These are phyloP conservation scores for Toxonevra muliebris DNA, from an alignment of 2,888 invertebrate species.

Conservation along the genomic window DNA sequence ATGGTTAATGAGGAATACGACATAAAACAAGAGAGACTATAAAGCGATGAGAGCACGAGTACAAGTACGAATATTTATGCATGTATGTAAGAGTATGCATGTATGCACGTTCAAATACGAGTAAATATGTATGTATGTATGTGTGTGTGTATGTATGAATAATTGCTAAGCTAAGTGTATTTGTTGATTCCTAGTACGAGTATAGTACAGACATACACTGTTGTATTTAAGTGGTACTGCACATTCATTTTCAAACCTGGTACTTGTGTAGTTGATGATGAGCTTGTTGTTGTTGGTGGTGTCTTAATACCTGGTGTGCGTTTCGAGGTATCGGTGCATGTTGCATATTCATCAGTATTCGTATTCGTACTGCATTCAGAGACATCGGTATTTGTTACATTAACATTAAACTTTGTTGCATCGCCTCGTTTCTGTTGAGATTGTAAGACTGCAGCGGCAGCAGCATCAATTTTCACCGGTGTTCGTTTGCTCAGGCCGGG, in stretches of 20 bases:
- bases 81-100: background rate
- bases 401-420: conserved; percentile 24
- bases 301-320: conserved; percentile 68
- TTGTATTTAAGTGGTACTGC: too few species aligned
- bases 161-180: background rate
- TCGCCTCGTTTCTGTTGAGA: conserved; percentile 36
- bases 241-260: conserved; percentile 61
- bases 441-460: conserved; percentile 36
- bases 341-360: conserved; percentile 85
- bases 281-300: conserved; percentile 65
- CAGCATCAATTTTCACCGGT: conserved; percentile 23
- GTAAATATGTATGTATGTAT: background rate
- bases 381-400: conserved; percentile 73
- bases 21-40: conserved; percentile 1
- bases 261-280: conserved; percentile 66
- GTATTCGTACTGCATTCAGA: conserved; percentile 87
- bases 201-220: too few species aligned
- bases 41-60: background rate
- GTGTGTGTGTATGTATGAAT: background rate
- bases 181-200: too few species aligned
- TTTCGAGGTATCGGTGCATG: conserved; percentile 82
- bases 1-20: conserved; percentile 21
- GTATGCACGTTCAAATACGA: background rate
- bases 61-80: background rate
- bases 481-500: conserved; percentile 40